phyloP scores from a whole-genome alignment of 2,888 invertebrate genomes.

The Lapara coniferarum region DNA sequence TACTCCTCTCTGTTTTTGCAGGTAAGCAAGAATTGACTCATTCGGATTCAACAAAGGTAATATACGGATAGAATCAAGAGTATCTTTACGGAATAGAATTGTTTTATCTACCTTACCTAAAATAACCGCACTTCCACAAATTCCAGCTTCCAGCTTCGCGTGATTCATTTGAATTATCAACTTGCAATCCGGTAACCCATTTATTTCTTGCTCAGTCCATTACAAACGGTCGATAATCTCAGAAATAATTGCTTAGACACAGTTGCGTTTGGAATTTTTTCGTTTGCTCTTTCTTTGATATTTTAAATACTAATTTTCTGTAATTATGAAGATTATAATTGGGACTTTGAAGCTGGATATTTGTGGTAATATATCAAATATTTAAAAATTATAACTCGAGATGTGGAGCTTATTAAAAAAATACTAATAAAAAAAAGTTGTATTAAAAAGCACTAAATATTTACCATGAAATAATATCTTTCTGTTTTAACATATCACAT shows the following conservation, averaged over 20 bases:
- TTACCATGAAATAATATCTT: too few relatives aligned
- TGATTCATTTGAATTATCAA: slow-evolving; percentile 23
- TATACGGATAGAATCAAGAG: background rate
- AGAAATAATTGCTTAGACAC: slow-evolving; percentile 14
- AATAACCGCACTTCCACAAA: slow-evolving; percentile 9
- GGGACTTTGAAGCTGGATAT: too few relatives aligned
- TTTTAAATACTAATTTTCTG: background rate
- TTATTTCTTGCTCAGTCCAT: slow-evolving; percentile 19
- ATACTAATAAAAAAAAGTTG: too few relatives aligned
- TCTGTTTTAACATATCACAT: background rate
- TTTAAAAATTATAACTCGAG: too few relatives aligned
- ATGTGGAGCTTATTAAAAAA: too few relatives aligned
- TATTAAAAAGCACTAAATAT: too few relatives aligned
- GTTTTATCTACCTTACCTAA: slow-evolving; percentile 7
- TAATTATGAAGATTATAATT: too few relatives aligned
- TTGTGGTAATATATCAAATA: too few relatives aligned
- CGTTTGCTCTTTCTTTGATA: background rate
- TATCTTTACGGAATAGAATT: background rate
- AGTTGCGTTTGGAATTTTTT: background rate
- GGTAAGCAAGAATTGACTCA: background rate
- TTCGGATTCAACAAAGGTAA: background rate
- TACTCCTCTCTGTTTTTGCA: background rate
- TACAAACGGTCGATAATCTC: slow-evolving; percentile 3
- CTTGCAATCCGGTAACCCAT: slow-evolving; percentile 19
- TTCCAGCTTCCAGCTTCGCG: slow-evolving; percentile 1